Evolutionary conservation across 2,888 invertebrate genomes (phyloP).

Genomic region (Spisula solida): DNA sequence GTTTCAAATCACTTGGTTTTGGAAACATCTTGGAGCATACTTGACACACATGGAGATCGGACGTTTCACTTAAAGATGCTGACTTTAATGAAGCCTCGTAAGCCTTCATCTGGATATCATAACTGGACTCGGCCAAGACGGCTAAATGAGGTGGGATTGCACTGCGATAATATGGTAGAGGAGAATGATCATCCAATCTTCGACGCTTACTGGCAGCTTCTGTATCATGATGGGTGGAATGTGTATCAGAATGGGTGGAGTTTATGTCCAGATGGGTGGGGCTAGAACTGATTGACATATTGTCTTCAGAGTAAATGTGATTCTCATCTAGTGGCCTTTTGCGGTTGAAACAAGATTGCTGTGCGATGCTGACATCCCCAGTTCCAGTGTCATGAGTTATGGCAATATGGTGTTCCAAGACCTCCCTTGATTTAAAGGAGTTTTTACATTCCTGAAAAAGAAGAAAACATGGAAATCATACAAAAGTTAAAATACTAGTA

Average conservation of each 20-base stretch:
- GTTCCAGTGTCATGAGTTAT: constrained; percentile 62
- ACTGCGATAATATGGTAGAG: constrained; percentile 44
- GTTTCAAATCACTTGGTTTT: constrained; percentile 85
- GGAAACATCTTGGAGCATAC: constrained; percentile 83
- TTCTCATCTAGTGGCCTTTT: constrained; percentile 66
- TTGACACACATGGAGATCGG: constrained; percentile 71
- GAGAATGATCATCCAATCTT: constrained; percentile 39
- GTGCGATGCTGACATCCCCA: constrained; percentile 68
- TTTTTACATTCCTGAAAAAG: constrained; percentile 25
- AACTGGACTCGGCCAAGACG: constrained; percentile 23
- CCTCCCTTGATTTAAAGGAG: constrained; percentile 6
- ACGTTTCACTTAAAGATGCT: background rate
- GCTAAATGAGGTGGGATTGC: constrained; percentile 52
- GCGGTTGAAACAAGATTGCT: constrained; percentile 58
- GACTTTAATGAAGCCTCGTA: constrained; percentile 35
- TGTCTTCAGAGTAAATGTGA: background rate
- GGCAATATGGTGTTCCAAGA: constrained; percentile 79
- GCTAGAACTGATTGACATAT: constrained; percentile 27
- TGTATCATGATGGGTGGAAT: background rate
- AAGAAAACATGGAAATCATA: too few relatives aligned
- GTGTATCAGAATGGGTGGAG: constrained; percentile 21
- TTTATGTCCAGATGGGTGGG: constrained; percentile 25
- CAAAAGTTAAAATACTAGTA: too few relatives aligned
- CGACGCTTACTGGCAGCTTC: constrained; percentile 55
- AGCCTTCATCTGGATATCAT: constrained; percentile 39